Percentiles rank a stretch among this genome's conserved stretches.
phyloP scores from a whole-genome alignment of 2,797 vertebrate genomes.

The Merluccius polli region DNA sequence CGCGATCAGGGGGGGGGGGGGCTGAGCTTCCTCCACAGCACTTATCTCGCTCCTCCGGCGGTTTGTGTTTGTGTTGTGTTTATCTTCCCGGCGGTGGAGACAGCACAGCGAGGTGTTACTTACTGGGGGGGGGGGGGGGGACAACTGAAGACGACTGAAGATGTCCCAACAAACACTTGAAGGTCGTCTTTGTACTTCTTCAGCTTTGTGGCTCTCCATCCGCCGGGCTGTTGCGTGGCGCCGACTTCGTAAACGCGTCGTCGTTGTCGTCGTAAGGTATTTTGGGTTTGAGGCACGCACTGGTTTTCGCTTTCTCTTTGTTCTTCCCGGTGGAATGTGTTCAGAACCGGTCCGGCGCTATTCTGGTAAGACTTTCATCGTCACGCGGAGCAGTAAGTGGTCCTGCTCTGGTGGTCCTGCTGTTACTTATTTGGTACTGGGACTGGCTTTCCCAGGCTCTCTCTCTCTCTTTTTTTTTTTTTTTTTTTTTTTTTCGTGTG shows the following conservation, averaged over 20 bases:
- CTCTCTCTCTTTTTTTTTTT: no score
- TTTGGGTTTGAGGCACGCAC: background rate
- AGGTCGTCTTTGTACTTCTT: background rate
- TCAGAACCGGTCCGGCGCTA: background rate
- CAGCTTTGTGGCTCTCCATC: background rate
- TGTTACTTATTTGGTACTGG: conserved; percentile 64
- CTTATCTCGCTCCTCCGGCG: background rate
- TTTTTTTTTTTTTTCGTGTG: no score
- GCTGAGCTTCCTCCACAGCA: background rate
- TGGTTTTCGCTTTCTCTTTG: background rate
- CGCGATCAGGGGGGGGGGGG: no score
- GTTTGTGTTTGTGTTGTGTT: background rate
- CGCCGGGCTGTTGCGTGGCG: no score
- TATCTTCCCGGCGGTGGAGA: background rate
- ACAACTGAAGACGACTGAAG: background rate
- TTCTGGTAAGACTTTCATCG: conserved; percentile 49
- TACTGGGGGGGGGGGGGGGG: no score
- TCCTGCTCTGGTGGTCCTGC: conserved; percentile 47
- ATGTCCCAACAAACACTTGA: background rate
- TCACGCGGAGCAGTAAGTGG: conserved; percentile 47
- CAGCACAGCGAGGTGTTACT: background rate
- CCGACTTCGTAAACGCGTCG: no score
- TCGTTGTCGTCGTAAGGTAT: no score
- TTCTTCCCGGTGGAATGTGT: background rate
- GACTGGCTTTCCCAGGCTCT: conserved; percentile 65